A percentile compares a stretch with the other conserved stretches of the same genome.
Evolutionary conservation across 2,888 invertebrate species (phyloP).

Genomic region (Stictocephala bisonia): DNA sequence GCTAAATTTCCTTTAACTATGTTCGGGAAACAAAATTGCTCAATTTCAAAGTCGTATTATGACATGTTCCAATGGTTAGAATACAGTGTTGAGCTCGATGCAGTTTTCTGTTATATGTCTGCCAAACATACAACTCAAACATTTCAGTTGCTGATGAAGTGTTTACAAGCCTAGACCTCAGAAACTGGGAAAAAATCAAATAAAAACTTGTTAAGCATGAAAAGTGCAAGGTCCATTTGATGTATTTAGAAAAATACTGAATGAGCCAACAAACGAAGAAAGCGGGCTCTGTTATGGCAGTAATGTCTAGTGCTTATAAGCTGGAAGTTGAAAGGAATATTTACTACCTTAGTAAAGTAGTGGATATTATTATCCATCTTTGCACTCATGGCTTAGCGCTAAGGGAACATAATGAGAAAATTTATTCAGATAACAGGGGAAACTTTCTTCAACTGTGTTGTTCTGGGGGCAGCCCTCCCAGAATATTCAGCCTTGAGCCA

Average conservation of each 20-base stretch:
- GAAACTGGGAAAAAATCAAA: neutral
- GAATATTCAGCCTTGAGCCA: too few species aligned
- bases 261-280: conserved; percentile 9
- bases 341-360: neutral
- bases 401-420: neutral
- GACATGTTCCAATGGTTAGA: conserved; percentile 3
- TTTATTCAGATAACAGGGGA: neutral
- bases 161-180: neutral
- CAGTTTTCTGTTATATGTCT: neutral
- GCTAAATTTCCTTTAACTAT: too few species aligned
- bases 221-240: conserved; percentile 5
- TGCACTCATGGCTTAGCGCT: neutral
- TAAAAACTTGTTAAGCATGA: neutral
- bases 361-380: neutral
- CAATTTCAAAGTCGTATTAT: neutral
- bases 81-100: neutral
- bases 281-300: neutral
- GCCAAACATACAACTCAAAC: neutral
- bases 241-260: neutral
- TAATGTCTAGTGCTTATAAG: conserved; percentile 6
- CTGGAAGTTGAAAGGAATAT: conserved; percentile 9
- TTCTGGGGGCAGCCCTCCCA: too few species aligned
- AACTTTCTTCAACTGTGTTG: conserved; percentile 2
- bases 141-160: neutral
- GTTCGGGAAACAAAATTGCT: too few species aligned